These are phyloP conservation scores for Brachionus sp. DNA, from an alignment of 1,140 invertebrate species.

Conservation along the genomic window DNA sequence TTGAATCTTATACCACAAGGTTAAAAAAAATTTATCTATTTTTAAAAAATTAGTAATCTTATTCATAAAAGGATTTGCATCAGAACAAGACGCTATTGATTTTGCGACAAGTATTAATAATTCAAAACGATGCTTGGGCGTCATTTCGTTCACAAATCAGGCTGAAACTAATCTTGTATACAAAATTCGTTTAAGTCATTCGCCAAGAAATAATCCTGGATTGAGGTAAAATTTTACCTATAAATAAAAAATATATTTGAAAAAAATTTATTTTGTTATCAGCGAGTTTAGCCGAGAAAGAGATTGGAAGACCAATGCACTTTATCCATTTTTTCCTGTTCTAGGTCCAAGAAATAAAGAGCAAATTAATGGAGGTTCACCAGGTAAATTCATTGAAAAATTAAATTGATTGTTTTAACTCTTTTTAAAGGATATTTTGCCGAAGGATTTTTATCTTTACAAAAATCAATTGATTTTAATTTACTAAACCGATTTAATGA, in stretches of 20 bases:
- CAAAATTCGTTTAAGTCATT: constrained; percentile 66
- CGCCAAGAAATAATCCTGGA: constrained; percentile 60
- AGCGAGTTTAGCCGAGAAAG: constrained; percentile 53
- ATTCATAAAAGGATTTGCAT: background rate
- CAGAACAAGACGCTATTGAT: constrained; percentile 8
- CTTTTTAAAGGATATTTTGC: constrained; percentile 19
- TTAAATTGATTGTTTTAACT: background rate
- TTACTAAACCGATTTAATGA: constrained; percentile 59
- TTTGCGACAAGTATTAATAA: constrained; percentile 22
- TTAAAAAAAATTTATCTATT: background rate
- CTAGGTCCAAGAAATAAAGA: constrained; percentile 65
- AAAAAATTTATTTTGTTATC: background rate
- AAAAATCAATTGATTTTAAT: constrained; percentile 65
- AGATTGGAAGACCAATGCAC: constrained; percentile 67
- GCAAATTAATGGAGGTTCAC: constrained; percentile 64
- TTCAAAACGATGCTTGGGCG: constrained; percentile 27
- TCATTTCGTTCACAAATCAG: constrained; percentile 8
- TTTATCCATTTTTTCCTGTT: constrained; percentile 68
- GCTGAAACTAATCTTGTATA: constrained; percentile 55
- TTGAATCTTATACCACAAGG: background rate
- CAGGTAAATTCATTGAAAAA: constrained; percentile 60
- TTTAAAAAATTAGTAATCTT: background rate
- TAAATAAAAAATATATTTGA: background rate
- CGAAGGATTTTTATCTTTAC: constrained; percentile 66
- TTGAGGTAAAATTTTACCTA: constrained; percentile 50